phyloP scores from a whole-genome alignment of 2,113 vertebrate species.

The Sapayoa aenigma region DNA sequence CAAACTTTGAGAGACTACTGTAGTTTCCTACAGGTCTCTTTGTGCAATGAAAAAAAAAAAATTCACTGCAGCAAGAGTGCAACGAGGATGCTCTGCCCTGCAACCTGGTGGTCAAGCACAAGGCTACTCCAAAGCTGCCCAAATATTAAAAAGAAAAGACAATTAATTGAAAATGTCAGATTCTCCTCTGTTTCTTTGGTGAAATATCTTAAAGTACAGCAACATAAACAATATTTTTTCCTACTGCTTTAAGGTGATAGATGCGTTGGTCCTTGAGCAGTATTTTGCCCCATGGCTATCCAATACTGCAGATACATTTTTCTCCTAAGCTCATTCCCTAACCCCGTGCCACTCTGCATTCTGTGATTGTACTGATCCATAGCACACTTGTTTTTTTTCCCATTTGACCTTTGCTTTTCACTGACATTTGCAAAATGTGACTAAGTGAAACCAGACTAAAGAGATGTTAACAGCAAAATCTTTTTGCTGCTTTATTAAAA shows the following conservation, averaged over 20 bases:
- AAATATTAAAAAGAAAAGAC: not conserved
- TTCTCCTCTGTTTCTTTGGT: not conserved
- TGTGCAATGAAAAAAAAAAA: not conserved
- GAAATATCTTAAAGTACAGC: not conserved
- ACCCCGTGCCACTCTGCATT: not conserved
- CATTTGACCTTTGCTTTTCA: constrained; percentile 52
- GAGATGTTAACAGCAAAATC: constrained; percentile 38
- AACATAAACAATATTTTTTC: not conserved
- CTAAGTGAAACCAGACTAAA: constrained; percentile 43
- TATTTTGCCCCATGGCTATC: not conserved
- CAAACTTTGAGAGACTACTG: no score
- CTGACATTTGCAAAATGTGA: constrained; percentile 59
- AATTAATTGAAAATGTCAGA: not conserved
- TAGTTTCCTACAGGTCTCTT: not conserved
- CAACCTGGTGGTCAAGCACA: not conserved
- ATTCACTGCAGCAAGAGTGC: not conserved
- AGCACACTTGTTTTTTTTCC: not conserved
- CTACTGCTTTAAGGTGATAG: not conserved
- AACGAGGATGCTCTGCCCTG: not conserved
- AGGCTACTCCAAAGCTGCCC: not conserved
- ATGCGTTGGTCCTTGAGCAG: not conserved
- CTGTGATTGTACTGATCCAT: constrained; percentile 30
- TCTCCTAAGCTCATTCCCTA: not conserved
- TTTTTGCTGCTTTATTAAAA: not conserved
- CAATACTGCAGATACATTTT: not conserved